Percentiles rank a stretch among this genome's conserved stretches.
These are phyloP conservation scores for Eristalis intricaria DNA, from an alignment of 2,888 invertebrate genomes.

Conservation along the genomic window DNA sequence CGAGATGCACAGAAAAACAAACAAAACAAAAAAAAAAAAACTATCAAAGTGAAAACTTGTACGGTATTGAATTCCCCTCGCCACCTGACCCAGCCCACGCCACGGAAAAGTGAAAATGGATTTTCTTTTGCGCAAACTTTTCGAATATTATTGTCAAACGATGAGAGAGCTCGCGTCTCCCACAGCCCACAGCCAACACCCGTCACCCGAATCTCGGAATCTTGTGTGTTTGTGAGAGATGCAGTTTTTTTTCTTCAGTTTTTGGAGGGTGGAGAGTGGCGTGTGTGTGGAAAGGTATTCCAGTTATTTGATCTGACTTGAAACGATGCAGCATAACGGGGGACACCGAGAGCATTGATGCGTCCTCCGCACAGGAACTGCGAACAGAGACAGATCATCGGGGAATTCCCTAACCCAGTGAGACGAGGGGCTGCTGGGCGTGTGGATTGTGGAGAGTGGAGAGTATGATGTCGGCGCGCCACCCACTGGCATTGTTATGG, in stretches of 20 bases:
- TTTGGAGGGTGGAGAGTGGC: background rate
- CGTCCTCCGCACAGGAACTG: background rate
- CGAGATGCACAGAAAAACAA: slow-evolving; percentile 17
- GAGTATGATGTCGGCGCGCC: background rate
- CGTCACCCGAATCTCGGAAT: too few species aligned
- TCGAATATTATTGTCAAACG: slow-evolving; percentile 60
- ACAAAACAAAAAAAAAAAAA: slow-evolving; percentile 24
- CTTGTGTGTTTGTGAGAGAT: too few species aligned
- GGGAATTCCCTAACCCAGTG: background rate
- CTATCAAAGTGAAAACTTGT: slow-evolving; percentile 49
- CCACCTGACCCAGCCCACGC: background rate
- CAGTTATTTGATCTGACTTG: slow-evolving; percentile 50
- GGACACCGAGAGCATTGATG: slow-evolving; percentile 3
- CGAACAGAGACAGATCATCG: background rate
- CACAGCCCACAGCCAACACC: too few species aligned
- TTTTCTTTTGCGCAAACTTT: slow-evolving; percentile 66
- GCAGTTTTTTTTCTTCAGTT: background rate
- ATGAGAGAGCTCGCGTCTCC: background rate
- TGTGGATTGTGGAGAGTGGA: background rate
- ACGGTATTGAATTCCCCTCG: slow-evolving; percentile 10
- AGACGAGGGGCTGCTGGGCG: background rate
- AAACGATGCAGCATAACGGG: slow-evolving; percentile 13
- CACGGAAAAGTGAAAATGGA: slow-evolving; percentile 63
- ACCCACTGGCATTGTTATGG: slow-evolving; percentile 61
- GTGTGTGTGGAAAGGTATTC: slow-evolving; percentile 19